A percentile compares a stretch with the other conserved stretches of the same genome.
phyloP scores from a whole-genome alignment of 2,113 vertebrate species.

The Laticauda laticaudata region DNA sequence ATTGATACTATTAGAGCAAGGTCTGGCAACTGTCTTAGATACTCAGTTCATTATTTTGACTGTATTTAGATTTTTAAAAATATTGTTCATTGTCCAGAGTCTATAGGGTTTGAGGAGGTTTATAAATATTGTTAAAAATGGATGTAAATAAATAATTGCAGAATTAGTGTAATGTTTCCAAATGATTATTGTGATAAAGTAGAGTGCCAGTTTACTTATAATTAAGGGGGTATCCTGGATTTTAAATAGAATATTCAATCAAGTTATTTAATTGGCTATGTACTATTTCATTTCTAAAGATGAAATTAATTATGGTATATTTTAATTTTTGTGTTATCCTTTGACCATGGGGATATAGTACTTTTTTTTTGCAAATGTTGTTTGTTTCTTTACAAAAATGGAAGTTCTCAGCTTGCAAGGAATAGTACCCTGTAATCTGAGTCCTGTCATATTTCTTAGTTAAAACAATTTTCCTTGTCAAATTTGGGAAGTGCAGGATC shows the following conservation, averaged over 20 bases:
- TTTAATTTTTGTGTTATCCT: neutral
- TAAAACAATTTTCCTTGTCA: neutral
- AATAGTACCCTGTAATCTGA: neutral
- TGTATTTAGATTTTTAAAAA: neutral
- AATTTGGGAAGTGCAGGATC: neutral
- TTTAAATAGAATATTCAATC: neutral
- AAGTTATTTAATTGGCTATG: neutral
- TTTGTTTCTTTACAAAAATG: neutral
- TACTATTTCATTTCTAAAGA: neutral
- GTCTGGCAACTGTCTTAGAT: neutral
- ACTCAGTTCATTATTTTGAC: neutral
- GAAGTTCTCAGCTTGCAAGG: neutral
- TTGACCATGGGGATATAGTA: neutral
- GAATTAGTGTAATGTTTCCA: accelerated
- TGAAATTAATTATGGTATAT: neutral
- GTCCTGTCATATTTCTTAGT: neutral
- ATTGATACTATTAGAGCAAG: neutral
- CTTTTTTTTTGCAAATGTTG: neutral
- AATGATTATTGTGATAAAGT: neutral
- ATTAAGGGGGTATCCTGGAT: neutral
- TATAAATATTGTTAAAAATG: neutral
- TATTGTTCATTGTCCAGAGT: neutral
- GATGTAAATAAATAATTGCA: neutral
- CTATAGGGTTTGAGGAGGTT: neutral
- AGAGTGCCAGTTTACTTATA: neutral